Evolutionary conservation across 2,113 vertebrate genomes (phyloP).

Genomic region (Arizona elegans): DNA sequence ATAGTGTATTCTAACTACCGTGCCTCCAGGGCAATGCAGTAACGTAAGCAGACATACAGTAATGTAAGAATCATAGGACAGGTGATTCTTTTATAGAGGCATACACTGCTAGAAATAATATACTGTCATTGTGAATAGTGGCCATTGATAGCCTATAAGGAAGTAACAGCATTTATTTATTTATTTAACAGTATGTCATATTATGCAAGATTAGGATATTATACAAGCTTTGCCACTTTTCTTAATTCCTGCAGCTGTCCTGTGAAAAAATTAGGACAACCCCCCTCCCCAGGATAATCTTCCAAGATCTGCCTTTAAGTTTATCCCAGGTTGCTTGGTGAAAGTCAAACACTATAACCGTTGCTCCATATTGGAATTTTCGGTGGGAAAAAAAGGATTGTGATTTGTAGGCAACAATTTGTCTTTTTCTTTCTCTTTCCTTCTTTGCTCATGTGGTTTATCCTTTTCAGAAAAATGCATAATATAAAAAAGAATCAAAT

Average conservation of each 20-base stretch:
- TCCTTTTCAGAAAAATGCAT: background rate
- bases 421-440: too few species aligned
- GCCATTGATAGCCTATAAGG: background rate
- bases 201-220: background rate
- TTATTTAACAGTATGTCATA: background rate
- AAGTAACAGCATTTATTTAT: background rate
- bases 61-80: background rate
- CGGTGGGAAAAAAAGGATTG: background rate
- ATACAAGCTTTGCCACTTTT: background rate
- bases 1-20: too few species aligned
- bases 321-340: background rate
- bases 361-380: background rate
- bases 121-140: background rate
- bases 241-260: background rate
- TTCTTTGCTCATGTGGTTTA: background rate
- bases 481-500: background rate
- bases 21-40: too few species aligned
- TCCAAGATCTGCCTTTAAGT: background rate
- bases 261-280: background rate
- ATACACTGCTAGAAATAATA: background rate
- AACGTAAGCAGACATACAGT: too few species aligned
- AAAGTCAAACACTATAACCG: background rate
- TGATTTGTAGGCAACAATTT: background rate
- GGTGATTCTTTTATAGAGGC: background rate
- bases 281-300: background rate